These are phyloP conservation scores for Chaetodon trifasciatus DNA, from an alignment of 2,797 vertebrate genomes.

Conservation along the genomic window DNA sequence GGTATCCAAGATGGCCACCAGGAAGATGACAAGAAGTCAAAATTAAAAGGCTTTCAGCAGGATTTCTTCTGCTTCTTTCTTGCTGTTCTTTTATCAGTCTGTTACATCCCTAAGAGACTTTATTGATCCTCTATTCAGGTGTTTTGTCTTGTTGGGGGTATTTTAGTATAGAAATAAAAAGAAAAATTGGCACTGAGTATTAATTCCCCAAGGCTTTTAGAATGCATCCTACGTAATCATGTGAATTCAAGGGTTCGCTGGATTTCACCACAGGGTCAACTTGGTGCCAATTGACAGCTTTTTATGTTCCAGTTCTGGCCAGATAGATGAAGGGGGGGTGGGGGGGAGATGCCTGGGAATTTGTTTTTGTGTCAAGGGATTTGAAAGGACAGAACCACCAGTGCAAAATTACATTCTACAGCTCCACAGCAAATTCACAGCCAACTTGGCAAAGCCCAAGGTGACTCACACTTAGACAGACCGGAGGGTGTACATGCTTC, in stretches of 20 bases:
- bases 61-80: constrained; percentile 3
- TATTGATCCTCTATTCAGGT: constrained; percentile 33
- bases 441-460: constrained; percentile 68
- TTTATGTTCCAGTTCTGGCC: constrained; percentile 49
- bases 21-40: constrained; percentile 25
- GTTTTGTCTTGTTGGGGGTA: constrained; percentile 18
- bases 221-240: constrained; percentile 60
- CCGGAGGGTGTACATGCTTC: constrained; percentile 61
- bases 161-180: constrained; percentile 17
- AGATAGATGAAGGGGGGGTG: constrained; percentile 29
- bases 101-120: constrained; percentile 3
- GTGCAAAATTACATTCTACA: constrained; percentile 62
- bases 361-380: constrained; percentile 61
- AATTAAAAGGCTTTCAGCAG: constrained; percentile 36
- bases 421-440: constrained; percentile 22
- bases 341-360: constrained; percentile 48
- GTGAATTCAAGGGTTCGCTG: constrained; percentile 42
- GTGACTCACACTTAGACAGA: constrained; percentile 57
- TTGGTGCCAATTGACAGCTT: constrained; percentile 54
- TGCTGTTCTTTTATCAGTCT: neutral
- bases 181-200: constrained; percentile 36
- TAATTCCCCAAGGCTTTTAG: constrained; percentile 48
- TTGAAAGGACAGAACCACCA: constrained; percentile 56
- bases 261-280: constrained; percentile 56
- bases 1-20: neutral